Evolutionary conservation across 1,140 invertebrate genomes (phyloP).

Genomic region (Trachymyrmex septentrionalis): DNA sequence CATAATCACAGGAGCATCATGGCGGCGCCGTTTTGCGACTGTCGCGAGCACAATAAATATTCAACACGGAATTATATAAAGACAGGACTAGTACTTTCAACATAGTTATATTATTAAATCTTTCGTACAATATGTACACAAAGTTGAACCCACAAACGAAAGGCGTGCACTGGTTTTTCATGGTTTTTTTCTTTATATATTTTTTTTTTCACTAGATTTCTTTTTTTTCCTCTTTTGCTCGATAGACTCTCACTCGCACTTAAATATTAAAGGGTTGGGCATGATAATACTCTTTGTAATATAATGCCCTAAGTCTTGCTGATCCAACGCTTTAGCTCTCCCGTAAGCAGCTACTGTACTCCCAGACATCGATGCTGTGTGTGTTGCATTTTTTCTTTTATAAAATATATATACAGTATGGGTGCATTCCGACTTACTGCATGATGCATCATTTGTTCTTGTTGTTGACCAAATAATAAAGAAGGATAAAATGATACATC

Average conservation of each 20-base stretch:
- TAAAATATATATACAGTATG: conserved; percentile 64
- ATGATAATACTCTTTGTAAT: conserved; percentile 86
- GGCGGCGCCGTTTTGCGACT: conserved; percentile 43
- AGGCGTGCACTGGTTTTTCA: conserved; percentile 75
- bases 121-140: conserved; percentile 85
- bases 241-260: conserved; percentile 85
- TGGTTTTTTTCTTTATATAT: conserved; percentile 59
- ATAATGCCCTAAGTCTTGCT: conserved; percentile 87
- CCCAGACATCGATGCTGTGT: conserved; percentile 80
- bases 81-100: conserved; percentile 87
- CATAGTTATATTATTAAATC: conserved; percentile 84
- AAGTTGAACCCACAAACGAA: conserved; percentile 86
- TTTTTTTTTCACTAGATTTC: conserved; percentile 66
- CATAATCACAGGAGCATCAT: not conserved
- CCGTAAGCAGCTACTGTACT: conserved; percentile 83
- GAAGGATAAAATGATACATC: no score
- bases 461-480: no score
- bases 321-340: conserved; percentile 85
- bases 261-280: conserved; percentile 87
- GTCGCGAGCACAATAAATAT: conserved; percentile 69
- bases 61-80: conserved; percentile 83
- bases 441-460: no score
- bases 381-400: conserved; percentile 69
- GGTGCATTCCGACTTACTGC: no score
- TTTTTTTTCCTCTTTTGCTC: conserved; percentile 76